Base-by-base conservation (phyloP, 2,797 vertebrate species). In the Cuniculus paca region DNA sequence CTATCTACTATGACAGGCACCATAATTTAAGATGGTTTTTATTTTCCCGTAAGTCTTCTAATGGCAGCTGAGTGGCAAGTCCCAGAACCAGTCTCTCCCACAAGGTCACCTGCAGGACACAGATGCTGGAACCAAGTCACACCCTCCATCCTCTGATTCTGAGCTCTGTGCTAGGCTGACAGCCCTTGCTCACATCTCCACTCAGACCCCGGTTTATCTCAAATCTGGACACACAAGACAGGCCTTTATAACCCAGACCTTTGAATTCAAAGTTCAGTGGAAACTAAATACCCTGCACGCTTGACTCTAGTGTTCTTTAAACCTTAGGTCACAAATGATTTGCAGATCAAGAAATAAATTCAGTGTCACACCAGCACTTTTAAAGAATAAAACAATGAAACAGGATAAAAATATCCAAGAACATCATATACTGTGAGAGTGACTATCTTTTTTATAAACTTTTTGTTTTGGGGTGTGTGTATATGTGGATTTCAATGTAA, bases 301-400 rank as follows among this genome's bases (percentile, higher is more conserved):
- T 81, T 11, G 22, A 81, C 56, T 58, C 60, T 61, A 70, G 50
- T 6, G 14, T 20, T 78, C 85, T 94, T 95, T 52, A 89, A 83
- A 80, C 12, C 14, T 61, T 80, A 82, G 48, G 50, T 42, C 68
- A 79, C 61, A 56, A 56, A 78, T 50, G 34, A 50, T 42, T 60
- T 36, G 60, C 1, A 16, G 68, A 86, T 54, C 56, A 31, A 61
- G 77, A 87, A 58, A 88, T 78, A 84, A 10, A 91, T n/a, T 61
- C 28, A 31, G 14, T 14, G 84, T 12, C 22, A 0, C 22, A 45
- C 26, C 52, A 13, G 83, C 36, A 31, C 22, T 60, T 54, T 48
- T 39, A n/a, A 12, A 63, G 12, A 24, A 48, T 11, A 28, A 88
- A 70, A 65, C 5, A 34, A 81, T 8, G n/a, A 20, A 50, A 78